Conservation (phyloP, 2,113 vertebrate genomes). For the Chrysochloris asiatica region DNA sequence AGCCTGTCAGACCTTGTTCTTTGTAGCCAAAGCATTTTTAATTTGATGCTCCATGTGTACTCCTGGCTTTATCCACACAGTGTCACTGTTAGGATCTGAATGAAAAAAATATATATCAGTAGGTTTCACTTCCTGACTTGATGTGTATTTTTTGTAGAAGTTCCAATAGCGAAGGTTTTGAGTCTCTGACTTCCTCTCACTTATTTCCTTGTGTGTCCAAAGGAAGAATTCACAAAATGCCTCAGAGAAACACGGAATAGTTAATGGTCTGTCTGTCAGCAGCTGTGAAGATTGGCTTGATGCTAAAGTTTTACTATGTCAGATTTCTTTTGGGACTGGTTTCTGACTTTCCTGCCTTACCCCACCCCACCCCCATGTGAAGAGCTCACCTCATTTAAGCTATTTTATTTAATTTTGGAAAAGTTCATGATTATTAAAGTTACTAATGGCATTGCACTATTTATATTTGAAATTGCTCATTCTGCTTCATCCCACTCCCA, state of each 20-base stretch:
- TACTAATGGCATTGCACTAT: conserved; percentile 21
- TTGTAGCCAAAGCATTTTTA: neutral
- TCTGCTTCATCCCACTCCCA: neutral
- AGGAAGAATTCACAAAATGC: conserved; percentile 39
- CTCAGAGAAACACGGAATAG: conserved; percentile 39
- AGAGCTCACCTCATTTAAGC: neutral
- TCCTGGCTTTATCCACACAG: conserved; percentile 86
- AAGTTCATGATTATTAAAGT: conserved; percentile 23
- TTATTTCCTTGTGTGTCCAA: neutral
- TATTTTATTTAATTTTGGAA: neutral
- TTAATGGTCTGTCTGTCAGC: conserved; percentile 67
- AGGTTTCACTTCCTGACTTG: conserved; percentile 65
- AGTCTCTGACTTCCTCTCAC: conserved; percentile 30
- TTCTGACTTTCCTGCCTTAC: neutral
- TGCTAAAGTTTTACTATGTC: conserved; percentile 53
- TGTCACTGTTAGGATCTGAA: conserved; percentile 85
- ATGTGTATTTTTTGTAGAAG: conserved; percentile 57
- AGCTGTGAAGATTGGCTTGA: conserved; percentile 62
- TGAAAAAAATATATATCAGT: conserved; percentile 71
- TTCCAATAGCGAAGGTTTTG: conserved; percentile 53
- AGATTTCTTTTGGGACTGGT: conserved; percentile 43
- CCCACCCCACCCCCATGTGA: neutral
- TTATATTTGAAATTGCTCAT: conserved; percentile 18
- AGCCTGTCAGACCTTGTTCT: conserved; percentile 13
- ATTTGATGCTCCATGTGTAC: conserved; percentile 62